Percentiles rank a stretch among this genome's conserved stretches.
These are phyloP conservation scores for Coccyzus lansbergi DNA, from an alignment of 2,797 vertebrate species.

Conservation along the genomic window DNA sequence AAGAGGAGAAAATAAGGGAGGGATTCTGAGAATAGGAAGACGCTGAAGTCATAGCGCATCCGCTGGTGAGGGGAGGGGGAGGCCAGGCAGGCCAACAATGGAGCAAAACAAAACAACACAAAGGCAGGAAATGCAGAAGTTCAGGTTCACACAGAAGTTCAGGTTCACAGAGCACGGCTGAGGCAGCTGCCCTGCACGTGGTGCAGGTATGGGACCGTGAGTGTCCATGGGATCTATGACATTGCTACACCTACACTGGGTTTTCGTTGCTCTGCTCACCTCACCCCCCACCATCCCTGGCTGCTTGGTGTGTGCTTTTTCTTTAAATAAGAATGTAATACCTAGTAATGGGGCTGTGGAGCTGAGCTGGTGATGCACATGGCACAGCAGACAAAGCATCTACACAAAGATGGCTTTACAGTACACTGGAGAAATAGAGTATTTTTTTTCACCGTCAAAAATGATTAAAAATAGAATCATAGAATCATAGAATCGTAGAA, in stretches of 20 bases:
- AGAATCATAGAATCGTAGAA: too few relatives aligned
- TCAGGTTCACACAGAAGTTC: slow-evolving; percentile 64
- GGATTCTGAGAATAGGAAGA: slow-evolving; percentile 66
- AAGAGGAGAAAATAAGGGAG: slow-evolving; percentile 54
- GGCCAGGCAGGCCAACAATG: slow-evolving; percentile 31
- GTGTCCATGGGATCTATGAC: rapidly evolving
- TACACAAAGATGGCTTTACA: neutral
- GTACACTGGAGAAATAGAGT: neutral
- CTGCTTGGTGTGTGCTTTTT: neutral
- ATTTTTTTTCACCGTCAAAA: neutral
- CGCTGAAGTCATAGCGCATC: slow-evolving; percentile 46
- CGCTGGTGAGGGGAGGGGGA: neutral
- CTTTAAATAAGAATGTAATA: neutral
- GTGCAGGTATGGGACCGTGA: neutral
- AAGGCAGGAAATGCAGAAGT: slow-evolving; percentile 69
- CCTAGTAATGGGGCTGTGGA: neutral
- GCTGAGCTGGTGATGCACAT: neutral
- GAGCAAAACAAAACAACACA: slow-evolving; percentile 51
- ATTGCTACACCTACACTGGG: rapidly evolving
- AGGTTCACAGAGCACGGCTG: slow-evolving; percentile 8
- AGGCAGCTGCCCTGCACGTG: rapidly evolving
- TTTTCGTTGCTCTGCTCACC: neutral
- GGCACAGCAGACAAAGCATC: neutral
- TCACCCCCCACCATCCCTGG: neutral
- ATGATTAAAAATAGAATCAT: neutral